phyloP scores from a whole-genome alignment of 2,888 invertebrate species.

The Diadromus collaris region DNA sequence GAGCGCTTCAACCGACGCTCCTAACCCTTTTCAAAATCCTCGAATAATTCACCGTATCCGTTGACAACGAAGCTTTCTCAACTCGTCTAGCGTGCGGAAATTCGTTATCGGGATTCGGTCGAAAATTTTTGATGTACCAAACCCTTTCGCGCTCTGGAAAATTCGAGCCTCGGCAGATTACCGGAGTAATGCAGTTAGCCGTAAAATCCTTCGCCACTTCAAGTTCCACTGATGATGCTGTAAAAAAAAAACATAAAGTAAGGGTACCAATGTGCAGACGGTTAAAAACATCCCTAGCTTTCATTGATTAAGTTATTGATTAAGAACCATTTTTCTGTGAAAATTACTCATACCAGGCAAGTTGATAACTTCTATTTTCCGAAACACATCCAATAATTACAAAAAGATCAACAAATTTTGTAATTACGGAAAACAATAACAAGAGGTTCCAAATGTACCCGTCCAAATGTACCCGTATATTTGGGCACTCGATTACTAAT shows the following conservation, averaged over 20 bases:
- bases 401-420: too few species aligned
- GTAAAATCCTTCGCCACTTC: not conserved
- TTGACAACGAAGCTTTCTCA: not conserved
- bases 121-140: not conserved
- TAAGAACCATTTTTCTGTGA: too few species aligned
- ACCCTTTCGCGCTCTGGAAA: not conserved
- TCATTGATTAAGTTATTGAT: too few species aligned
- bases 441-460: too few species aligned
- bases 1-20: not conserved
- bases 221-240: not conserved
- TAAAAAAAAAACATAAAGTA: not conserved
- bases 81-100: not conserved
- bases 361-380: too few species aligned
- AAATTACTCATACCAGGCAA: too few species aligned
- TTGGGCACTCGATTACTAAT: too few species aligned
- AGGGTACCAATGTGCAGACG: too few species aligned
- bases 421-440: too few species aligned
- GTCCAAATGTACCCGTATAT: too few species aligned
- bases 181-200: not conserved
- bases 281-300: too few species aligned
- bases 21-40: not conserved
- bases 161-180: not conserved
- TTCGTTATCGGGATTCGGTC: constrained; percentile 4
- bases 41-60: not conserved
- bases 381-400: too few species aligned